Base-by-base conservation (phyloP, 2,888 invertebrate species). In the Cacoxenus indagator region DNA sequence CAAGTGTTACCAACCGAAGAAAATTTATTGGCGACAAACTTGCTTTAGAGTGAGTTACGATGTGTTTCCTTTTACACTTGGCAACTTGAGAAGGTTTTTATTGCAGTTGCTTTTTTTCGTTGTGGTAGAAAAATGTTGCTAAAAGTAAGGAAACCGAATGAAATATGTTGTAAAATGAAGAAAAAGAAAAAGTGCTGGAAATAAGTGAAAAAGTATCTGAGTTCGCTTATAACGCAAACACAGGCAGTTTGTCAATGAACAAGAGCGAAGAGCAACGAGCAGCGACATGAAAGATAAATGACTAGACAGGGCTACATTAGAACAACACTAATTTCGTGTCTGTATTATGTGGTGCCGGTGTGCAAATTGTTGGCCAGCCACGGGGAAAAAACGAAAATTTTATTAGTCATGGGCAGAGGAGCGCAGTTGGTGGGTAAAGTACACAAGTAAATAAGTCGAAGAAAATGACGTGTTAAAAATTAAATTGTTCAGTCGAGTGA, bases 401-500 rank as follows among this genome's bases (percentile, higher is more conserved):
- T n/a, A n/a, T n/a, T n/a, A n/a, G n/a, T n/a, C n/a, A n/a, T n/a
- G n/a, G n/a, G n/a, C n/a, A n/a, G n/a, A n/a, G n/a, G n/a, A n/a
- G n/a, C n/a, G n/a, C n/a, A n/a, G n/a, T 3, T 14, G 2, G 11
- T 2, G 14, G n/a, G 45, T 43, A 5, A 43, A 3, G n/a, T 8
- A 43, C n/a, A 48, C 17, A 19, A 19, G 48, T 48, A 11, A 9
- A 55, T 26, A 45, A 61, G 61, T 61, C 61, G 43, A 43, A 61
- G 14, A 24, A 43, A 61, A 61, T 61, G 43, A 61, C 24, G 61
- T 61, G 61, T 29, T 37, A 54, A 65, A 69, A 75, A 79, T 79
- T 82, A 78, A 83, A 81, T 83, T 81, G 83, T 71, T 73, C 70
- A 75, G 72, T 83, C 75, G 80, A 68, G 73, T 79, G 82, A 75